phyloP scores from a whole-genome alignment of 2,888 invertebrate genomes.

The Eupithecia dodoneata region DNA sequence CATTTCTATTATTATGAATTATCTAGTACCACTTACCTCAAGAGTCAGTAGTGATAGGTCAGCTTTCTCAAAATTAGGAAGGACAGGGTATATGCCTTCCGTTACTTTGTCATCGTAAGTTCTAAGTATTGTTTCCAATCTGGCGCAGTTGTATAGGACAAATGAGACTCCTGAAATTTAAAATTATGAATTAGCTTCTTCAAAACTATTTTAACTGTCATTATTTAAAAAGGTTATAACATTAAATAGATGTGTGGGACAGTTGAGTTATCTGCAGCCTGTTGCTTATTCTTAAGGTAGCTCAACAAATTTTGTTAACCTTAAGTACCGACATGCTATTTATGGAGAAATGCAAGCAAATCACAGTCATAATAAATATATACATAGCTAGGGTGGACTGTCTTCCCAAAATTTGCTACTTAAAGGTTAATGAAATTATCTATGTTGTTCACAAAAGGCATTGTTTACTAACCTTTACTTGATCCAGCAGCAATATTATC shows the following conservation, averaged over 20 bases:
- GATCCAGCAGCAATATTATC: slow-evolving; percentile 72
- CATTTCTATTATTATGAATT: neutral
- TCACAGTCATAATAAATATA: too few species aligned
- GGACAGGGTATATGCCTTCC: slow-evolving; percentile 83
- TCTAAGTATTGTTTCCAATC: slow-evolving; percentile 86
- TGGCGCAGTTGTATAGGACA: slow-evolving; percentile 90
- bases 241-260: neutral
- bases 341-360: too few species aligned
- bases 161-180: slow-evolving; percentile 86
- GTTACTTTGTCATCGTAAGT: slow-evolving; percentile 85
- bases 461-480: slow-evolving; percentile 76
- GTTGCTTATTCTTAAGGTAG: too few species aligned
- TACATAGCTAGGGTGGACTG: too few species aligned
- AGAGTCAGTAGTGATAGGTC: slow-evolving; percentile 86
- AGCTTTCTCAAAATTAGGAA: slow-evolving; percentile 83
- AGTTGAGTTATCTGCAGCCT: neutral
- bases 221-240: neutral
- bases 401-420: too few species aligned
- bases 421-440: too few species aligned
- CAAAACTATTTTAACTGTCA: neutral
- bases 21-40: slow-evolving; percentile 78
- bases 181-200: neutral
- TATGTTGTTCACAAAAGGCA: neutral
- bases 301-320: too few species aligned
- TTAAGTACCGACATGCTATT: too few species aligned